phyloP scores from a whole-genome alignment of 2,113 vertebrate genomes.

The Tangachromis dhanisi region DNA sequence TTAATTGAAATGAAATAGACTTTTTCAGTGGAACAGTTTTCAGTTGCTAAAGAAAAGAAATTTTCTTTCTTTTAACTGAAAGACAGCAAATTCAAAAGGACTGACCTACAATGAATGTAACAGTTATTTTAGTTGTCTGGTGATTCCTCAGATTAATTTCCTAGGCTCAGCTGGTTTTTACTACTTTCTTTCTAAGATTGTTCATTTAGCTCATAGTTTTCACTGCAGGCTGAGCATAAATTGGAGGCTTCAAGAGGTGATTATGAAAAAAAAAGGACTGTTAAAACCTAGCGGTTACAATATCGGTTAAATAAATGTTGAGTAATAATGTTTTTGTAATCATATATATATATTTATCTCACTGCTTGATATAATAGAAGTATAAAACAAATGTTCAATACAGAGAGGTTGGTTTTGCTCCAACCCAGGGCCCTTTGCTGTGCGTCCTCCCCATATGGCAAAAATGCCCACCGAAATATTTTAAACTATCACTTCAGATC shows the following conservation, averaged over 20 bases:
- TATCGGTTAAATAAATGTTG: not conserved
- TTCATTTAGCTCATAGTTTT: not conserved
- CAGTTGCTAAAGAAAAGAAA: not conserved
- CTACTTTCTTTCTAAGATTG: not conserved
- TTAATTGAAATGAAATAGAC: not conserved
- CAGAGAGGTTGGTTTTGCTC: not conserved
- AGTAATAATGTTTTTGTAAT: not conserved
- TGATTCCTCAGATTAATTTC: not conserved
- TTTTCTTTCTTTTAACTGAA: not conserved
- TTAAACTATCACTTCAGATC: not conserved
- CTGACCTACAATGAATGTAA: not conserved
- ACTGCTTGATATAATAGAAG: not conserved
- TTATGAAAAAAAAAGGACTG: not conserved
- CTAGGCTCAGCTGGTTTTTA: not conserved
- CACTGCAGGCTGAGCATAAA: not conserved
- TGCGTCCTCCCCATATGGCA: not conserved
- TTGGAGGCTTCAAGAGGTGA: not conserved
- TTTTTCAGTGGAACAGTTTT: not conserved
- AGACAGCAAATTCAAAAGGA: not conserved
- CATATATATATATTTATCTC: not conserved
- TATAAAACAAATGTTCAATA: not conserved
- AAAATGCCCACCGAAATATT: not conserved
- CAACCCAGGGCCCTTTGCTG: not conserved
- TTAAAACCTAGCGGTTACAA: not conserved
- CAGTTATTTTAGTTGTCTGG: not conserved